Percentiles rank a stretch among this genome's conserved stretches.
These are phyloP conservation scores for Helostoma temminkii DNA, from an alignment of 2,797 vertebrate genomes.

Conservation along the genomic window DNA sequence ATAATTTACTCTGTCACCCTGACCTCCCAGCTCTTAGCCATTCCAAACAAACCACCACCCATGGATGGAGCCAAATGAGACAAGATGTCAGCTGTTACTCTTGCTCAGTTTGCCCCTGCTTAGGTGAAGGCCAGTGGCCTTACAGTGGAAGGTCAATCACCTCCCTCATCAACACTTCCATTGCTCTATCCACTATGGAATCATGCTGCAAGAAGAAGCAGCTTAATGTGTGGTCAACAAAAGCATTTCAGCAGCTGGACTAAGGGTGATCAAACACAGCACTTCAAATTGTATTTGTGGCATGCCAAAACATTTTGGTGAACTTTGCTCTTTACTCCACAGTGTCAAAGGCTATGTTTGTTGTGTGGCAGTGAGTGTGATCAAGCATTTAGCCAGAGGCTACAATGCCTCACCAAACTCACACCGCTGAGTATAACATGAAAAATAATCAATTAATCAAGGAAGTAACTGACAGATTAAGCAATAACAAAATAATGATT, in stretches of 20 bases:
- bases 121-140: constrained; percentile 71
- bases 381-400: not conserved
- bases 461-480: not conserved
- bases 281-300: constrained; percentile 58
- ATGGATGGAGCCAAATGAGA: constrained; percentile 64
- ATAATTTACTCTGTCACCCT: constrained; percentile 75
- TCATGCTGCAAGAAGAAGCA: constrained; percentile 50
- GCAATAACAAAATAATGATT: not conserved
- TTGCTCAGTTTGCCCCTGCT: constrained; percentile 54
- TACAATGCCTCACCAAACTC: not conserved
- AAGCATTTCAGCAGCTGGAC: constrained; percentile 65
- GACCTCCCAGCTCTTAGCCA: constrained; percentile 68
- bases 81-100: constrained; percentile 67
- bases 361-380: constrained; percentile 24
- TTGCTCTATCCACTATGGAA: constrained; percentile 44
- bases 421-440: constrained; percentile 3
- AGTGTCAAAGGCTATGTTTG: constrained; percentile 56
- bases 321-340: constrained; percentile 47
- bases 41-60: constrained; percentile 75
- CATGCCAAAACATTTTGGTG: constrained; percentile 64
- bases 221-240: constrained; percentile 75
- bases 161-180: constrained; percentile 41
- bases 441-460: not conserved
- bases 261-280: constrained; percentile 48
- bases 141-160: constrained; percentile 64